A percentile compares a stretch with the other conserved stretches of the same genome.
phyloP scores from a whole-genome alignment of 2,888 invertebrate species.

The Ctenicera cuprea region DNA sequence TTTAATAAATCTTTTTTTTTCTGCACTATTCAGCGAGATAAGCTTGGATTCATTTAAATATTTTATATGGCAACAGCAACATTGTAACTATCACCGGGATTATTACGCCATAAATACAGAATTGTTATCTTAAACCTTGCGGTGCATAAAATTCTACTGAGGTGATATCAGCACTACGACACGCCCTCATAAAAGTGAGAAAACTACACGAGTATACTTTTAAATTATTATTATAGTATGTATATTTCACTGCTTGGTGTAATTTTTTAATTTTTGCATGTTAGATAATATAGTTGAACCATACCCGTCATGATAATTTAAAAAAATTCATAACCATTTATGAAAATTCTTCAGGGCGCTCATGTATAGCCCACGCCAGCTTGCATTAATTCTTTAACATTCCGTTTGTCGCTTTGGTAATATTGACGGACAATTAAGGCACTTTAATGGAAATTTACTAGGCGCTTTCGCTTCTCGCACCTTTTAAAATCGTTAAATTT shows the following conservation, averaged over 20 bases:
- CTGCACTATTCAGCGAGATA: too few species aligned
- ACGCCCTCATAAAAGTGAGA: slow-evolving; percentile 11
- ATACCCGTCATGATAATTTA: too few species aligned
- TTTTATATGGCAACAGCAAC: not conserved
- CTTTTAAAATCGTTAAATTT: too few species aligned
- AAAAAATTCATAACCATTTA: too few species aligned
- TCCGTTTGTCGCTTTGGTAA: not conserved
- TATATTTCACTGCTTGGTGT: too few species aligned
- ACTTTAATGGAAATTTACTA: slow-evolving; percentile 9
- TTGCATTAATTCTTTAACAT: too few species aligned
- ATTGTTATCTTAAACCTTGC: slow-evolving; percentile 20
- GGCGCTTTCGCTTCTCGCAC: not conserved
- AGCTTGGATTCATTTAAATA: too few species aligned
- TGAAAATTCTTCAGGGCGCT: too few species aligned
- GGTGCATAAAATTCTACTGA: slow-evolving; percentile 36
- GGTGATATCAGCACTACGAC: slow-evolving; percentile 12
- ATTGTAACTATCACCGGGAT: not conserved
- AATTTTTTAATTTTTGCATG: too few species aligned
- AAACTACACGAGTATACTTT: not conserved
- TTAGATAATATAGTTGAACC: too few species aligned
- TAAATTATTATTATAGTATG: slow-evolving; percentile 1
- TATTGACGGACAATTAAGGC: slow-evolving; percentile 2
- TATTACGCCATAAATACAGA: slow-evolving; percentile 23
- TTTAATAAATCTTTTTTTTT: too few species aligned
- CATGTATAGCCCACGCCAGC: too few species aligned